Evolutionary conservation across 2,888 invertebrate genomes (phyloP), one percentile per base, ranked within the genome.

Genomic region (Morpho helenor): DNA sequence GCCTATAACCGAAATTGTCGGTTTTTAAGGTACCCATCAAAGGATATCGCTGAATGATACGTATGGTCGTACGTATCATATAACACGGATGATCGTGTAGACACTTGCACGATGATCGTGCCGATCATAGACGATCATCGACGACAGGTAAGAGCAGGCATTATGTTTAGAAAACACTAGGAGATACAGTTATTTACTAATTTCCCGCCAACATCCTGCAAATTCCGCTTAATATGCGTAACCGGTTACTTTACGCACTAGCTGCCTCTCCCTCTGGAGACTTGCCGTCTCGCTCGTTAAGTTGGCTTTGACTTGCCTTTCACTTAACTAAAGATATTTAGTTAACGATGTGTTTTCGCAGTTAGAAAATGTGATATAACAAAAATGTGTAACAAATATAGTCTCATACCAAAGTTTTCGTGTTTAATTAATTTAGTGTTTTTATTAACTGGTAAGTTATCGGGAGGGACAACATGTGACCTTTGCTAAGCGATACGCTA

Each of bases 401-500:
- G 82, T 86, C 78, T 79, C 63, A 73, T 79, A 71, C 86, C 87
- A 86, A 88, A 87, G 86, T 72, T 81, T 59, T 73, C 80, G 66
- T 76, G 69, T 72, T 61, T 83, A 76, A 65, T 80, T 72, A 70
- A 71, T 62, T 72, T 82, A 71, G 64, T 80, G 59, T 68, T 76
- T 63, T 60, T 77, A 63, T 54, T 71, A 67, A 68, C 58, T 63
- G 80, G 82, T 82, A 53, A 77, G 78, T 77, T 50, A 47, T 23
- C n/a, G 41, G 9, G 23, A 23, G 10, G 8, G 3, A 7, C 5
- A 8, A 43, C 8, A 43, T 9, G 43, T 4, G 43, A 43, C 43
- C 43, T 43, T 43, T 43, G 43, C 43, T 8, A 43, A 3, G 8
- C n/a, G 43, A 43, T n/a, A 43, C 43, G 43, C 43, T 3, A 43